Base-by-base conservation (phyloP, 2,113 vertebrate genomes). In the Phalacrocorax pelagicus region DNA sequence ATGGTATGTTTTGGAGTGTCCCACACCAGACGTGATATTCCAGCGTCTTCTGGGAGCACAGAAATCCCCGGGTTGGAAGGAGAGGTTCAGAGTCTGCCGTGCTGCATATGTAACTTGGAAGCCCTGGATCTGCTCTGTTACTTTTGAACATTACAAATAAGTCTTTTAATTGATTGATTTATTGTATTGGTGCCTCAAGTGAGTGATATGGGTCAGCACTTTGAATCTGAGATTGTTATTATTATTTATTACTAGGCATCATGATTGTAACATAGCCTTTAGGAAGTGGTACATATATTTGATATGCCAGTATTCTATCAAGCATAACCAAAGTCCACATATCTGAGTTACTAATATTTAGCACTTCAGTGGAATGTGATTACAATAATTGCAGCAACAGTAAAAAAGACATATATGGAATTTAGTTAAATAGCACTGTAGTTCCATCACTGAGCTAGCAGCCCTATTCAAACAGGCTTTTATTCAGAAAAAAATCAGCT, bases 291-390 rank as follows among this genome's bases (percentile, higher is more conserved):
- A 94, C 66, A 44, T 96, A 90, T 81, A 96, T 94, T 96, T 89
- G 47, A 91, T 93, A 97, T 96, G 75, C 87, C 93, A 91, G 62
- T 97, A 95, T 86, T 97, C 92, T 97, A 93, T 88, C 59, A 84
- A 96, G 94, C 92, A 75, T 97, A 97, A 97, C 97, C 97, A 97
- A 97, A 97, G 97, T 83, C 88, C 86, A 94, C 82, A 86, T 96
- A 96, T 93, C 93, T 93, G 90, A 96, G 90, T 95, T 94, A 96
- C 71, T 84, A 86, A 86, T 94, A 92, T 84, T 84, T 95, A 97
- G 88, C 94, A 96, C 94, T 96, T 96, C 93, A 78, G 59, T 96
- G 96, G 86, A 94, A 94, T 70, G 85, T 94, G 71, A 95, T 90
- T 73, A 95, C 78, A 96, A 77, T 86, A 95, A 90, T 3, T 83